phyloP scores from a whole-genome alignment of 2,888 invertebrate species.

The Thumatha senex region DNA sequence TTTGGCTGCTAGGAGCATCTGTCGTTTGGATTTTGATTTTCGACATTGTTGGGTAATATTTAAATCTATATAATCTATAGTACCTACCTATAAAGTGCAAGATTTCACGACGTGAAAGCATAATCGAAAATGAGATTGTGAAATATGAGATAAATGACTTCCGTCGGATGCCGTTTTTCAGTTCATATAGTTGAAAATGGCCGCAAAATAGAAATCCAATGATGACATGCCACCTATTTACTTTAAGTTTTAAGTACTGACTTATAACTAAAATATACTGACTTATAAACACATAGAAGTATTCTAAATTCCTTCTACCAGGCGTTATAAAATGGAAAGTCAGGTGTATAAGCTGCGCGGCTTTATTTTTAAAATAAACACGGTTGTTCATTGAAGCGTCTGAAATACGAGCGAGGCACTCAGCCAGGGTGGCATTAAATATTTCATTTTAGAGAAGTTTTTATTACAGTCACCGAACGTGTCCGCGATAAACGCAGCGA shows the following conservation, averaged over 20 bases:
- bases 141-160: too few relatives aligned
- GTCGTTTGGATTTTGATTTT: too few relatives aligned
- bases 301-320: conserved; percentile 3
- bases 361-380: conserved; percentile 62
- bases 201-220: too few relatives aligned
- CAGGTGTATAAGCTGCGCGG: conserved; percentile 32
- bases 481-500: conserved; percentile 74
- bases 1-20: too few relatives aligned
- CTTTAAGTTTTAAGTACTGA: background rate
- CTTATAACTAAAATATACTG: background rate
- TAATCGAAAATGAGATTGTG: too few relatives aligned
- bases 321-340: conserved; percentile 4
- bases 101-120: too few relatives aligned
- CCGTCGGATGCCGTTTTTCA: too few relatives aligned
- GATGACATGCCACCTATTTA: too few relatives aligned
- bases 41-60: too few relatives aligned
- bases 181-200: too few relatives aligned
- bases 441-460: conserved; percentile 83
- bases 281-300: conserved; percentile 4
- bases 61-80: too few relatives aligned
- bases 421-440: conserved; percentile 73
- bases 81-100: too few relatives aligned
- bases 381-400: conserved; percentile 55
- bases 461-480: conserved; percentile 77
- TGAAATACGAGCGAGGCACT: conserved; percentile 55